phyloP scores from a whole-genome alignment of 2,888 invertebrate species.

The Hartigia nigra region DNA sequence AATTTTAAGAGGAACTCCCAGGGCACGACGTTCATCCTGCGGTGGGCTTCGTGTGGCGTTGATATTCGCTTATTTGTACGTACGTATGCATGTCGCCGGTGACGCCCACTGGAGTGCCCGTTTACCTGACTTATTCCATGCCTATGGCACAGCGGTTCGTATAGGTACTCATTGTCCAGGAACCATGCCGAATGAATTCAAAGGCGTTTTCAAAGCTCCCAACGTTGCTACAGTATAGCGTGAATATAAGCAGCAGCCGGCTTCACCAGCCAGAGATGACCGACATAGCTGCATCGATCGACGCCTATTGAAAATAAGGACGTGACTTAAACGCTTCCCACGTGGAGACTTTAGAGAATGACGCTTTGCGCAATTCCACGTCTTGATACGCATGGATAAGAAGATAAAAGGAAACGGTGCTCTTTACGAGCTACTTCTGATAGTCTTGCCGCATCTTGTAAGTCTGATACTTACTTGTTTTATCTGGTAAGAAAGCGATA shows the following conservation, averaged over 20 bases:
- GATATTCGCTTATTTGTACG: background rate
- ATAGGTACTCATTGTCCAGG: background rate
- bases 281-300: background rate
- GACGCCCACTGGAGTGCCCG: background rate
- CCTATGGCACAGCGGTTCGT: background rate
- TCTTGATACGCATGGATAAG: background rate
- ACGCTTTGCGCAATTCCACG: background rate
- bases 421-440: background rate
- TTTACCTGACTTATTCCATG: background rate
- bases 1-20: background rate
- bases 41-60: background rate
- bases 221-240: background rate
- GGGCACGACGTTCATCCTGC: background rate
- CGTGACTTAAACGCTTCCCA: background rate
- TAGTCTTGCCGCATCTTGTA: background rate
- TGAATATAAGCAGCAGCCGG: background rate
- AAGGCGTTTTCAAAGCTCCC: background rate
- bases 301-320: background rate
- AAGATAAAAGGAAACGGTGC: background rate
- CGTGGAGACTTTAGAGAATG: background rate
- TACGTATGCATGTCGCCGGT: background rate
- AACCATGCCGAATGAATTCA: background rate
- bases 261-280: background rate
- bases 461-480: background rate
- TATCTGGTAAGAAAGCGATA: background rate